phyloP scores from a whole-genome alignment of 2,797 vertebrate species.

The Erethizon dorsatum region DNA sequence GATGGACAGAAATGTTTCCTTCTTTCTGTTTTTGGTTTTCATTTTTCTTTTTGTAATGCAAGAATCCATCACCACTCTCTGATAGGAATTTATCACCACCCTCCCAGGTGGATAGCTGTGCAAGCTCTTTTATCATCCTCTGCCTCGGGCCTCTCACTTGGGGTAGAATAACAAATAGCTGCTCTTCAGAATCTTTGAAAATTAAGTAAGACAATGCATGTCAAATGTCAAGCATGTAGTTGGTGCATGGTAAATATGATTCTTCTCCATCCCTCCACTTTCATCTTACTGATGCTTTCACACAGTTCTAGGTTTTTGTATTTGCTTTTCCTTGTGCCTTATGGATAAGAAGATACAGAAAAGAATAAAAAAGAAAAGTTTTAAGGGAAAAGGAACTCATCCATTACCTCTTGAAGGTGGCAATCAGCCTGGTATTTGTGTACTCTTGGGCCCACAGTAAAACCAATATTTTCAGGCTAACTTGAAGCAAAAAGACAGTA shows the following conservation, averaged over 20 bases:
- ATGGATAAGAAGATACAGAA: neutral
- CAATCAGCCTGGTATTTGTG: neutral
- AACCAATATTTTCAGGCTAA: neutral
- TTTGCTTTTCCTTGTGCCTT: slow-evolving; percentile 21
- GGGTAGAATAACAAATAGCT: neutral
- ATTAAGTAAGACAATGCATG: slow-evolving; percentile 19
- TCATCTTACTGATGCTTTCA: slow-evolving; percentile 23
- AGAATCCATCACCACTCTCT: neutral
- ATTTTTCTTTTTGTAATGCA: slow-evolving; percentile 16
- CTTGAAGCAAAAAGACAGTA: neutral
- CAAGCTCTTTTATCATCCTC: neutral
- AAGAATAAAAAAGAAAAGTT: neutral
- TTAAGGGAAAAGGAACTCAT: neutral
- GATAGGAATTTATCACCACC: slow-evolving; percentile 19
- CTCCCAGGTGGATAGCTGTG: neutral
- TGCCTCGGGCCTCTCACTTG: neutral
- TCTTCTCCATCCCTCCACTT: neutral
- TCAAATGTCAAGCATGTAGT: neutral
- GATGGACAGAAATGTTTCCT: neutral
- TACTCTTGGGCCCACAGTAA: neutral
- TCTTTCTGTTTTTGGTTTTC: slow-evolving; percentile 16
- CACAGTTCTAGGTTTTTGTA: neutral
- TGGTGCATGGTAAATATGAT: neutral
- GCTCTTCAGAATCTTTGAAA: slow-evolving; percentile 42
- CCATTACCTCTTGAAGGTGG: neutral